phyloP scores from a whole-genome alignment of 1,140 invertebrate species.

The Homalodisca vitripennis region DNA sequence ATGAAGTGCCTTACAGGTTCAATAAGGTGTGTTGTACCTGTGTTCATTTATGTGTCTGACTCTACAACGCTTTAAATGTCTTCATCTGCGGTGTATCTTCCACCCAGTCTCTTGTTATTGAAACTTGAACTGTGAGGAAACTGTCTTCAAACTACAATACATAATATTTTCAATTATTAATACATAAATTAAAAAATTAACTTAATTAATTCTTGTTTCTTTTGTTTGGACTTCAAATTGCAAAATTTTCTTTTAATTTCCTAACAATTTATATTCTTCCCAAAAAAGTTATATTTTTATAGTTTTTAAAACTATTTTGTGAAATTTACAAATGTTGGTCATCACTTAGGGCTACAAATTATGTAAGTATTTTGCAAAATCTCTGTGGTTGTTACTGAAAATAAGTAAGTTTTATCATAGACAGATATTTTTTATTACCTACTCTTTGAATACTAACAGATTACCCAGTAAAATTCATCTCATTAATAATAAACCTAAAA shows the following conservation, averaged over 20 bases:
- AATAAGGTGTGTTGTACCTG: slow-evolving; percentile 27
- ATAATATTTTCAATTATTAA: not conserved
- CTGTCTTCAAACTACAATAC: not conserved
- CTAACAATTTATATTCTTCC: not conserved
- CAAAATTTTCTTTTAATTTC: not conserved
- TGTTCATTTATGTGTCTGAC: slow-evolving; percentile 13
- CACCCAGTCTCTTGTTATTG: slow-evolving; percentile 21
- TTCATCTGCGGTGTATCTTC: not conserved
- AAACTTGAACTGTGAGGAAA: slow-evolving; percentile 19
- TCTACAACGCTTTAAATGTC: slow-evolving; percentile 22
- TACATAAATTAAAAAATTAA: not conserved
- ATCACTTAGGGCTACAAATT: too few species aligned
- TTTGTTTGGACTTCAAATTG: not conserved
- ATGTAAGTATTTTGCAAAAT: too few species aligned
- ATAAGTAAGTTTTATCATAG: too few species aligned
- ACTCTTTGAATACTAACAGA: too few species aligned
- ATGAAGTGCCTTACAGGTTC: slow-evolving; percentile 27
- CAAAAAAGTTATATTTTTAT: too few species aligned
- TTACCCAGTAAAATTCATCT: too few species aligned
- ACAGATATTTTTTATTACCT: too few species aligned
- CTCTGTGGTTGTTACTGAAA: too few species aligned
- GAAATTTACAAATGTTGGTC: too few species aligned
- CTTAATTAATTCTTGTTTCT: not conserved
- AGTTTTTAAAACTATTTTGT: too few species aligned
- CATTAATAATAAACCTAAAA: too few species aligned